Evolutionary conservation across 2,797 vertebrate species (phyloP), one percentile per base, ranked within the genome.

Genomic region (Sardinella longiceps): DNA sequence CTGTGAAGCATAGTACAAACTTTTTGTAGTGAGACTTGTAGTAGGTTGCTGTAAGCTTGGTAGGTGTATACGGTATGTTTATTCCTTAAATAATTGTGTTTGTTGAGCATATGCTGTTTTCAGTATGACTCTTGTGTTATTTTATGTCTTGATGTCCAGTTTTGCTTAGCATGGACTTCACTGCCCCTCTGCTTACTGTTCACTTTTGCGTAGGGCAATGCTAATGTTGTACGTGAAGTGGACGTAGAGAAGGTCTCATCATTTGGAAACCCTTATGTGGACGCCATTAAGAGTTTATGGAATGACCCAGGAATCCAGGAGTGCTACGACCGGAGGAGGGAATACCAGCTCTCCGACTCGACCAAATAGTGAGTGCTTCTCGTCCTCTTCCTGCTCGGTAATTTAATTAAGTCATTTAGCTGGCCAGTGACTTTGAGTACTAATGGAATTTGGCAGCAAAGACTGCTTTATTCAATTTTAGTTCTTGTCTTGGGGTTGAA

Each of bases 321-420:
- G 90, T 98, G 97, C 90, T 98, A 98, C 28, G 95, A 94, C 66
- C 96, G 98, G 91, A 95, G 97, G 94, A 96, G 98, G 91, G 98
- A 99, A 89, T 99, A 98, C 94, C 98, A 99, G 77, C 95, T 99
- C 87, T 99, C 98, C 6, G 98, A 99, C 93, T 99, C 98, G 6
- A 94, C 98, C 93, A 99, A 98, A 95, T 99, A 99, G 98, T 99
- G 94, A 98, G 98, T 97, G 84, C 58, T 83, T 86, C 15, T 51
- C 7, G 4, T 77, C 20, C 18, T 77, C 70, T 77, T 77, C 70
- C 70, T 43, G 33, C 70, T 2, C 25, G 3, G 30, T 37, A 37
- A 77, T 77, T 77, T 20, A 33, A 77, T 77, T 39, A 77, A 77
- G 70, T 77, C 18, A 77, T 77, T 77, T 77, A 77, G 70, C 37